Conservation (phyloP, 2,113 vertebrate genomes). For the Ptychochromis oligacanthus region DNA sequence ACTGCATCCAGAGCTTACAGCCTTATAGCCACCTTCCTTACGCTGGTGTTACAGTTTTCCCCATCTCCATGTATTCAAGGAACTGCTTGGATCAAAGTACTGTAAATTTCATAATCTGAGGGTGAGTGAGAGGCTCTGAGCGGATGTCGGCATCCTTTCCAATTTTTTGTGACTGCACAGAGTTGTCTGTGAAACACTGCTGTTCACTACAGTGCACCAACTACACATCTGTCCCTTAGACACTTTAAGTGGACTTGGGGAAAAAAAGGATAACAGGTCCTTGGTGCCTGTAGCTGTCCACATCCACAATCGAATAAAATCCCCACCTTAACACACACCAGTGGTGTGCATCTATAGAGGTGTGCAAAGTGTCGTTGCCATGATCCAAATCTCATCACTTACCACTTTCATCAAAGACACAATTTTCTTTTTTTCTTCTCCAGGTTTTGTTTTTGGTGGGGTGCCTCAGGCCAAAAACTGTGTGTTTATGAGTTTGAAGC, state of each 20-base stretch:
- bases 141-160: not conserved
- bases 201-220: not conserved
- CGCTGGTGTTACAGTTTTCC: no score
- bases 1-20: not conserved
- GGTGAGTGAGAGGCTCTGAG: no score
- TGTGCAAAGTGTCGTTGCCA: not conserved
- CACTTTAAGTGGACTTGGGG: not conserved
- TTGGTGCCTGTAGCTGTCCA: not conserved
- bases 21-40: not conserved
- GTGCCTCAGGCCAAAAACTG: conserved; percentile 12
- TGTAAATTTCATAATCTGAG: not conserved
- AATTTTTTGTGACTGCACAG: not conserved
- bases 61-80: no score
- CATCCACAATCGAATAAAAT: not conserved
- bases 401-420: not conserved
- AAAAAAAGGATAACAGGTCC: not conserved
- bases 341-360: not conserved
- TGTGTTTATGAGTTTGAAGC: conserved; percentile 12
- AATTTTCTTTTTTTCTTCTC: conserved; percentile 6
- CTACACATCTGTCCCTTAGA: not conserved
- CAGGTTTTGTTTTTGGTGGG: conserved; percentile 10
- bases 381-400: not conserved
- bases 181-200: not conserved
- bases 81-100: not conserved
- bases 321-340: not conserved